Evolutionary conservation across 1,140 invertebrate genomes (phyloP).

Genomic region (Drosophila sturtevanti): DNA sequence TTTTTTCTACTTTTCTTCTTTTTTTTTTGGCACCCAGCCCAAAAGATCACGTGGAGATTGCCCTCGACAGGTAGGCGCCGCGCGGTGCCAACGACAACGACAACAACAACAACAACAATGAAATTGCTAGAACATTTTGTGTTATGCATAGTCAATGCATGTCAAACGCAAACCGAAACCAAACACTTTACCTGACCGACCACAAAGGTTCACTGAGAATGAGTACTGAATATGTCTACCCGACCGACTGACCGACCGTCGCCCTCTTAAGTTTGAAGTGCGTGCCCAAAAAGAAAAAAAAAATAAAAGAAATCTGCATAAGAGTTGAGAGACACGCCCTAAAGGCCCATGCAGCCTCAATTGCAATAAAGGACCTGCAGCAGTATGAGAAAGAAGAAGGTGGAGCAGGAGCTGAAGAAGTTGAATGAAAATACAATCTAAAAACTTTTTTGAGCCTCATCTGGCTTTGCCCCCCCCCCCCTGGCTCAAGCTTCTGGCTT

Average conservation of each 20-base stretch:
- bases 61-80: slow-evolving; percentile 48
- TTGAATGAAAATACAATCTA: not conserved
- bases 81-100: slow-evolving; percentile 22
- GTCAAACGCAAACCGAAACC: slow-evolving; percentile 72
- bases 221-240: not conserved
- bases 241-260: not conserved
- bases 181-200: slow-evolving; percentile 71
- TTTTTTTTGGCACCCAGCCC: slow-evolving; percentile 43
- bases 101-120: not conserved
- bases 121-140: not conserved
- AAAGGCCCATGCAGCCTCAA: slow-evolving; percentile 3
- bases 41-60: slow-evolving; percentile 68
- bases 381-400: too few relatives aligned
- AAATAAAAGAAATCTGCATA: slow-evolving; percentile 51
- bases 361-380: too few relatives aligned
- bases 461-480: not conserved
- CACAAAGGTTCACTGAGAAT: slow-evolving; percentile 47
- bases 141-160: slow-evolving; percentile 74
- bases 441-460: slow-evolving; percentile 5
- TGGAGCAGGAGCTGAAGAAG: not conserved
- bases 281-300: slow-evolving; percentile 48
- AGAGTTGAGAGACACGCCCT: slow-evolving; percentile 17
- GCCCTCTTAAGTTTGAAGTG: slow-evolving; percentile 34
- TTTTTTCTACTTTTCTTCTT: slow-evolving; percentile 1
- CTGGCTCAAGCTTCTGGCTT: not conserved